Base-by-base conservation (phyloP, 2,797 vertebrate genomes). In the Spondyliosoma cantharus region DNA sequence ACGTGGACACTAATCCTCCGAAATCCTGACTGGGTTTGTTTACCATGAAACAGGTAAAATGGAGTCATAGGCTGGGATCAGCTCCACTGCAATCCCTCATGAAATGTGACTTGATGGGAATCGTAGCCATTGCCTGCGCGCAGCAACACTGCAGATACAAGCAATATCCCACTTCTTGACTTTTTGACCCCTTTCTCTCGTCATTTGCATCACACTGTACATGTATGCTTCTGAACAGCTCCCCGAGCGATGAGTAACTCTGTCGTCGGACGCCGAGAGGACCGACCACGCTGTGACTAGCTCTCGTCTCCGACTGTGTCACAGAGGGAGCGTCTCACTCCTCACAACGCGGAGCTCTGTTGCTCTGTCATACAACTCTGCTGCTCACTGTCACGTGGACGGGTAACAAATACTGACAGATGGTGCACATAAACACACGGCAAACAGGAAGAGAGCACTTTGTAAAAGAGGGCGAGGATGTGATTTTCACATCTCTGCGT, bases 21-120 rank as follows among this genome's bases (percentile, higher is more conserved):
- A 83, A 90, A 86, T 81, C 74, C 87, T 65, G 73, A 83, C 81
- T 46, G 78, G 71, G 85, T 92, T 78, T 88, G 78, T 92, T 92
- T 85, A 72, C 64, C 17, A 50, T 74, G 65, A 83, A 78, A 79
- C 76, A 91, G 75, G 77, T 88, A n/a, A 71, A 80, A 86, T 58
- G 37, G 46, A 84, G 82, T 80, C 59, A 63, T 15, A 24, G 74
- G 12, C 60, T 53, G 76, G 58, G 67, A 84, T 80, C 63, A 61
- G 63, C n/a, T 73, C 32, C 29, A 7, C n/a, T 49, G 62, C 46
- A 64, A 45, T 71, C 61, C 45, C 45, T 7, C 7, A 19, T 74
- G 71, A 53, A 72, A 72, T 48, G 48, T 6, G 19, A 37, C 22
- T 37, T 22, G 53, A 62, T 72, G 64, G 22, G 46, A 69, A 45